Evolutionary conservation across 2,113 vertebrate genomes (phyloP).

Genomic region (Seriola rivoliana): DNA sequence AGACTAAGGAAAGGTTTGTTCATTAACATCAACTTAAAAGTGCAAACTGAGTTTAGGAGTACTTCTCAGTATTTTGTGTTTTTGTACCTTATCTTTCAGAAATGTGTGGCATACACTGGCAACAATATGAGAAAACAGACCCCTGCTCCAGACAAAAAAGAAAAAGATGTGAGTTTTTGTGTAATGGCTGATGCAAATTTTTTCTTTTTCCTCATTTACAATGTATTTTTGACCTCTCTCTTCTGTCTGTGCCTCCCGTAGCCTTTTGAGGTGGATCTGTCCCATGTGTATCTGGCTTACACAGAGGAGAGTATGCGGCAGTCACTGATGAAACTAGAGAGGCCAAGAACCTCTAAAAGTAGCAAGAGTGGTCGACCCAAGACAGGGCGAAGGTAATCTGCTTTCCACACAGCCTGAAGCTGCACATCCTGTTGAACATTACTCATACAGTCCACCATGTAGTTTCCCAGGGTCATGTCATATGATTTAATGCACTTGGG

Average conservation of each 20-base stretch:
- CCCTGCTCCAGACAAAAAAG: conserved; percentile 95
- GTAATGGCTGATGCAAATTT: neutral
- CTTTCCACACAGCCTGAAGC: neutral
- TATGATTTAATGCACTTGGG: neutral
- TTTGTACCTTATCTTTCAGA: conserved; percentile 82
- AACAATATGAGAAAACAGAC: conserved; percentile 99
- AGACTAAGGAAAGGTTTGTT: neutral
- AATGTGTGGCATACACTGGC: conserved; percentile 98
- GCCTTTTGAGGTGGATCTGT: conserved; percentile 98
- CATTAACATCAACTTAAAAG: neutral
- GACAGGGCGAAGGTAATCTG: conserved; percentile 91
- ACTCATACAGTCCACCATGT: neutral
- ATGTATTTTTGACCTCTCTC: neutral
- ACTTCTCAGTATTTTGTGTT: neutral
- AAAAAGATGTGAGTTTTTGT: conserved; percentile 94
- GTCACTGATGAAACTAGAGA: conserved; percentile 95
- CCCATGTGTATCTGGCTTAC: conserved; percentile 96
- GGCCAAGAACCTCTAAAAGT: conserved; percentile 94
- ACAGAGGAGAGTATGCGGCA: conserved; percentile 97
- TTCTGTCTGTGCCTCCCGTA: conserved; percentile 59
- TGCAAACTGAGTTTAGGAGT: neutral
- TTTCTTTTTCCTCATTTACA: neutral
- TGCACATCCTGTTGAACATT: conserved; percentile 2
- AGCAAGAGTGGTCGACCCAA: conserved; percentile 91
- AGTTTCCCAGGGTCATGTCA: neutral